Percentiles rank a stretch among this genome's conserved stretches.
Conservation (phyloP, 2,888 invertebrate genomes). For the Phortica magna region DNA sequence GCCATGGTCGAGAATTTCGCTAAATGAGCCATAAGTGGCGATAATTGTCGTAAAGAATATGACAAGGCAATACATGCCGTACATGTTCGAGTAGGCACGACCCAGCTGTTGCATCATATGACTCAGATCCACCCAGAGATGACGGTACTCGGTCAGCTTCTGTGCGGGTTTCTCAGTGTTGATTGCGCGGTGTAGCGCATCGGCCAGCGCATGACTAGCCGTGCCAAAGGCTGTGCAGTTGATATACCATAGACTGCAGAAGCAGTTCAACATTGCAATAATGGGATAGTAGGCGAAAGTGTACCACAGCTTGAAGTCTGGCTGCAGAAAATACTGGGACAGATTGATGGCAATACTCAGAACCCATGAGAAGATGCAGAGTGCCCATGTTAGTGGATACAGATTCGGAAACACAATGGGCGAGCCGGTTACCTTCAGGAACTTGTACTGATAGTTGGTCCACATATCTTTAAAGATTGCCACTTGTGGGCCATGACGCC, state of each 20-base stretch:
- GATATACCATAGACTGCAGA: slow-evolving; percentile 85
- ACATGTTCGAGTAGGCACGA: slow-evolving; percentile 87
- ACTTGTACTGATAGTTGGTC: slow-evolving; percentile 85
- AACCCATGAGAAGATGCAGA: slow-evolving; percentile 84
- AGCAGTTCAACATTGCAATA: slow-evolving; percentile 86
- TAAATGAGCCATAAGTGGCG: slow-evolving; percentile 84
- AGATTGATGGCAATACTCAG: slow-evolving; percentile 83
- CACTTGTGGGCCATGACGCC: slow-evolving; percentile 85
- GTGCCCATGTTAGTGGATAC: slow-evolving; percentile 82
- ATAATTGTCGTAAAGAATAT: slow-evolving; percentile 87
- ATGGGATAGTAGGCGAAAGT: slow-evolving; percentile 87
- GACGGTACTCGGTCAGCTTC: slow-evolving; percentile 83
- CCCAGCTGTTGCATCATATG: slow-evolving; percentile 89
- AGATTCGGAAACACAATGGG: slow-evolving; percentile 84
- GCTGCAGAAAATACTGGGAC: slow-evolving; percentile 85
- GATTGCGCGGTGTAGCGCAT: slow-evolving; percentile 82
- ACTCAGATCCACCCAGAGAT: slow-evolving; percentile 85
- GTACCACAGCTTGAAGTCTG: slow-evolving; percentile 86
- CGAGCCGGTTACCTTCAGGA: slow-evolving; percentile 78
- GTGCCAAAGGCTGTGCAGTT: slow-evolving; percentile 83
- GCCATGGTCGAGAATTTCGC: slow-evolving; percentile 86
- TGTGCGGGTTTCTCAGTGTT: slow-evolving; percentile 82
- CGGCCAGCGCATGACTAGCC: slow-evolving; percentile 83
- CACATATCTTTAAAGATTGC: slow-evolving; percentile 89
- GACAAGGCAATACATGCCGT: slow-evolving; percentile 86